These are phyloP conservation scores for Ophioninae sp. DNA, from an alignment of 2,888 invertebrate genomes.

Conservation along the genomic window DNA sequence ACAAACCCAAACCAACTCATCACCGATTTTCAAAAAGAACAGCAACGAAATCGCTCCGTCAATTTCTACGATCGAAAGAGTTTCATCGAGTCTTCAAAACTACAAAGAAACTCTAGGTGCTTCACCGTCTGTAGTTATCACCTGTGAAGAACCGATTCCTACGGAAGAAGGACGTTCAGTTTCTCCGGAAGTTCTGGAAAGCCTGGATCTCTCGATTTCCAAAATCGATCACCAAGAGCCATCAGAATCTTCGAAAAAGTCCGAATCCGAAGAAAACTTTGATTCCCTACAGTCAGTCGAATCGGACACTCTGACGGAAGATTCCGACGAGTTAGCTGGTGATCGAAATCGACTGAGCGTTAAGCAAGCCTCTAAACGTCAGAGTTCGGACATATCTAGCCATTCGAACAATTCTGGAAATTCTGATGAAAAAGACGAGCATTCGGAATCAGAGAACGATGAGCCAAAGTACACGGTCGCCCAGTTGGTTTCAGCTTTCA, in stretches of 20 bases:
- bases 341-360: conserved; percentile 60
- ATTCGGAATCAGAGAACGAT: conserved; percentile 78
- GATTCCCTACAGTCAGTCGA: conserved; percentile 79
- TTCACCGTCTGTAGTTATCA: background rate
- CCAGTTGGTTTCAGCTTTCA: conserved; percentile 81
- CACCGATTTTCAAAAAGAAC: conserved; percentile 74
- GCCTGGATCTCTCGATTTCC: background rate
- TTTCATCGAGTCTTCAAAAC: background rate
- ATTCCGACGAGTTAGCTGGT: conserved; percentile 74
- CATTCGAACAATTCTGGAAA: conserved; percentile 75
- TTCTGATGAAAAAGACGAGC: conserved; percentile 78
- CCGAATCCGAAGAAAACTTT: conserved; percentile 76
- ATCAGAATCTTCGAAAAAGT: conserved; percentile 33
- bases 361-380: conserved; percentile 73
- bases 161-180: background rate
- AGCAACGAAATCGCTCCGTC: conserved; percentile 68
- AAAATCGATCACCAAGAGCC: background rate
- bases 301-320: conserved; percentile 79
- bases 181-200: background rate
- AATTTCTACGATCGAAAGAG: conserved; percentile 25
- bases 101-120: background rate
- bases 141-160: background rate
- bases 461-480: conserved; percentile 82
- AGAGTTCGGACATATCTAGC: conserved; percentile 76
- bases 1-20: no score